A percentile compares a stretch with the other conserved stretches of the same genome.
Evolutionary conservation across 2,888 invertebrate genomes (phyloP).

Genomic region (Endotricha flammealis): DNA sequence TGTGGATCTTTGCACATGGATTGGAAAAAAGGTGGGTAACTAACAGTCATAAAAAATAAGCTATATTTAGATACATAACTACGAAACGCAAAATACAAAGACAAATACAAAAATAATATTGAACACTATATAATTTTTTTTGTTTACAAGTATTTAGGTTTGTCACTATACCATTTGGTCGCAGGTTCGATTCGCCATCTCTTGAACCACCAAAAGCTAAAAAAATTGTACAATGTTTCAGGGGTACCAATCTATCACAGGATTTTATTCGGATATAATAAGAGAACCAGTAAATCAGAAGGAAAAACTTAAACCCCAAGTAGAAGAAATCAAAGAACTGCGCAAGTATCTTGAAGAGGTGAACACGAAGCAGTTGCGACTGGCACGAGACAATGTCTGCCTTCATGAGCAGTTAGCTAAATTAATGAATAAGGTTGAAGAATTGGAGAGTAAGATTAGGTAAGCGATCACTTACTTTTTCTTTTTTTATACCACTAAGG

Average conservation of each 20-base stretch:
- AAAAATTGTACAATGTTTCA: no score
- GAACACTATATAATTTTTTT: no score
- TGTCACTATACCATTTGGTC: no score
- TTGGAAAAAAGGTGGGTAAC: constrained; percentile 66
- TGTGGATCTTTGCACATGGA: constrained; percentile 63
- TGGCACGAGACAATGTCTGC: constrained; percentile 47
- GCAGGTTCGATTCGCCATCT: no score
- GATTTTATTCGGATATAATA: constrained; percentile 51
- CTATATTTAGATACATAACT: no score
- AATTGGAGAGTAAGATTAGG: constrained; percentile 61
- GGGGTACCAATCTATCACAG: constrained; percentile 63
- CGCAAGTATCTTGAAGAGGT: constrained; percentile 44
- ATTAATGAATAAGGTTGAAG: constrained; percentile 52
- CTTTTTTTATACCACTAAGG: no score
- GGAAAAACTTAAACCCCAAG: constrained; percentile 21
- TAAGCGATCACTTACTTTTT: constrained; percentile 24
- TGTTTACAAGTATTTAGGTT: constrained; percentile 4
- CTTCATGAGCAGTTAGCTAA: constrained; percentile 49
- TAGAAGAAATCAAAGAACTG: constrained; percentile 44
- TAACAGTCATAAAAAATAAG: no score
- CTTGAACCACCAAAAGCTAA: no score
- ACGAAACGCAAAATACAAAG: no score
- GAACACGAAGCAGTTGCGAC: constrained; percentile 39
- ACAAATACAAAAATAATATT: no score
- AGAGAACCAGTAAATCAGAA: constrained; percentile 39